Conservation (phyloP, 2,888 invertebrate genomes). For the Eumerus sabulonum region DNA sequence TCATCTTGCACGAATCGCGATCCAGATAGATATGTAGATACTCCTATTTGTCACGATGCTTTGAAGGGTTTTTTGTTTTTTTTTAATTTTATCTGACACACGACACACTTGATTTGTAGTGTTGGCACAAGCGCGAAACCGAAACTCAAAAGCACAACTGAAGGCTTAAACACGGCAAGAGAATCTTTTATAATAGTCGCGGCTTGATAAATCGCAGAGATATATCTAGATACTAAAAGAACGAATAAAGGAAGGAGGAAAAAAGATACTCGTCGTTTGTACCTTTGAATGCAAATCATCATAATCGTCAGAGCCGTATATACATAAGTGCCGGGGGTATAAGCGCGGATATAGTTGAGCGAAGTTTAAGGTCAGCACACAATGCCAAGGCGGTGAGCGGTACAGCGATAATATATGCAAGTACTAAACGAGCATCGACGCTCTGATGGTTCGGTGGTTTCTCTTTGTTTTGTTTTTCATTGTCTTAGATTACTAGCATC, state of each 20-base stretch:
- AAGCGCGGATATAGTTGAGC: conserved; percentile 6
- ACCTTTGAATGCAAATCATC: no score
- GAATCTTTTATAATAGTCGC: conserved; percentile 68
- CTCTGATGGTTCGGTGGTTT: no score
- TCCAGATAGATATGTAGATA: not conserved
- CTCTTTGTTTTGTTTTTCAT: no score
- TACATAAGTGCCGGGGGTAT: no score
- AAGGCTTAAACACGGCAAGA: conserved; percentile 57
- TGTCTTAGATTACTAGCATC: conserved; percentile 11
- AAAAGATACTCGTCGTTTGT: conserved; percentile 41
- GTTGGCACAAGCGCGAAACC: conserved; percentile 63
- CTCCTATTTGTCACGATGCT: conserved; percentile 9
- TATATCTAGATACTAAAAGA: conserved; percentile 25
- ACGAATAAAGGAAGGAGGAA: no score
- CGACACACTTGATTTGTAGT: no score
- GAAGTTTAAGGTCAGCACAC: conserved; percentile 63
- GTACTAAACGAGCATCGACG: no score
- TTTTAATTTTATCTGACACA: no score
- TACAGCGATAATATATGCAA: conserved; percentile 8
- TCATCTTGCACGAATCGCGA: conserved; percentile 30
- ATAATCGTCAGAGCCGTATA: no score
- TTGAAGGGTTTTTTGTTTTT: conserved; percentile 11
- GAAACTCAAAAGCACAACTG: conserved; percentile 73
- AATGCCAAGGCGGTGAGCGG: conserved; percentile 21
- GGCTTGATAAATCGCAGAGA: conserved; percentile 21